These are phyloP conservation scores for Hirudinaria manillensis DNA, from an alignment of 2,888 invertebrate species.

Conservation along the genomic window DNA sequence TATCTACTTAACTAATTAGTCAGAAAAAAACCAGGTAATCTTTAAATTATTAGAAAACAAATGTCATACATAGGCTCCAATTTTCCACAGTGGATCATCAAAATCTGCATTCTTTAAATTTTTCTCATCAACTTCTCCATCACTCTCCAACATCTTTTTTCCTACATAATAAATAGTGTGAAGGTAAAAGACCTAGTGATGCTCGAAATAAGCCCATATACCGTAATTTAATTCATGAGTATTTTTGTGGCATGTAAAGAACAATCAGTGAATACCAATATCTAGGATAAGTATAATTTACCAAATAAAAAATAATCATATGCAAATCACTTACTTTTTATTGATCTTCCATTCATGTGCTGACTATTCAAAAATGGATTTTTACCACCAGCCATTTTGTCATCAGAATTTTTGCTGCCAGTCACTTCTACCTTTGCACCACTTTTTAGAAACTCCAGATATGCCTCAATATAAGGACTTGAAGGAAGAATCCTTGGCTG, in stretches of 20 bases:
- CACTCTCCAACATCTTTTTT: constrained; percentile 18
- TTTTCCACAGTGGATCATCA: constrained; percentile 5
- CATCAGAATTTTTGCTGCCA: not conserved
- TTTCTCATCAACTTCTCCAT: constrained; percentile 22
- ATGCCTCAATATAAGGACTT: constrained; percentile 46
- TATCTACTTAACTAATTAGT: not conserved
- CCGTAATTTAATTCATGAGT: not conserved
- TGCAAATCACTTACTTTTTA: not conserved
- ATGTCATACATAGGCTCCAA: not conserved
- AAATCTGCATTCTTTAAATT: not conserved
- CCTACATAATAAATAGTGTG: constrained; percentile 8
- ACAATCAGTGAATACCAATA: not conserved
- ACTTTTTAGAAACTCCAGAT: constrained; percentile 47
- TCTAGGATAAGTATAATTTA: too few relatives aligned
- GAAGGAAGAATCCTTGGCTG: constrained; percentile 23
- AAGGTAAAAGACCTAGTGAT: not conserved
- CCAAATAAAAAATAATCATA: too few relatives aligned
- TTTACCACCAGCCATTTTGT: constrained; percentile 5
- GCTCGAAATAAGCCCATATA: not conserved
- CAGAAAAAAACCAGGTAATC: not conserved
- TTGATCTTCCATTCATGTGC: not conserved
- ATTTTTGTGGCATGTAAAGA: not conserved
- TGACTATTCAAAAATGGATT: not conserved
- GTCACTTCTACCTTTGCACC: constrained; percentile 14
- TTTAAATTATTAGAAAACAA: not conserved